These are phyloP conservation scores for Oscheius myriophilus DNA, from an alignment of 2,888 invertebrate species.

Conservation along the genomic window DNA sequence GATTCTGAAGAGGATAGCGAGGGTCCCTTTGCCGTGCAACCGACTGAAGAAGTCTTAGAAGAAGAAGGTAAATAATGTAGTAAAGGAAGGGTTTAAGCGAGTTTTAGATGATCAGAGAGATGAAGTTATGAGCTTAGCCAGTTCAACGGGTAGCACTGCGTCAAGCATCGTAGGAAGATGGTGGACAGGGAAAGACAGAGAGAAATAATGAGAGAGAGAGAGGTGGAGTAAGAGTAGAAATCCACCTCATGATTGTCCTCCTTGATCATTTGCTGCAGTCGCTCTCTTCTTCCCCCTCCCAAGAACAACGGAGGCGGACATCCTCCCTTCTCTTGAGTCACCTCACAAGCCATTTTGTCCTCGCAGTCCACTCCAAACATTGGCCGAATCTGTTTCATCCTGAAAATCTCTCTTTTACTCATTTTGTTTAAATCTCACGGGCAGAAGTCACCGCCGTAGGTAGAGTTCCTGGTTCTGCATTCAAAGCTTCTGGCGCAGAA, in stretches of 20 bases:
- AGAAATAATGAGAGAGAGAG: background rate
- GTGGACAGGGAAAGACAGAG: conserved; percentile 68
- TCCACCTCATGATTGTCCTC: conserved; percentile 29
- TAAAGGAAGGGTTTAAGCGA: background rate
- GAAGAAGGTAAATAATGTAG: conserved; percentile 3
- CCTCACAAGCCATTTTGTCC: conserved; percentile 29
- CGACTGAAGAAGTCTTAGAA: conserved; percentile 5
- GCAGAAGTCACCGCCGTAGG: conserved; percentile 6
- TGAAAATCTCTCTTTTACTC: background rate
- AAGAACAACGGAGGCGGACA: conserved; percentile 33
- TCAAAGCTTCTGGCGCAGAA: conserved; percentile 26
- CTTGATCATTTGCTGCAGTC: conserved; percentile 23
- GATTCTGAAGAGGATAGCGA: conserved; percentile 50
- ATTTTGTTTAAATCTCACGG: conserved; percentile 9
- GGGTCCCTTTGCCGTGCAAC: conserved; percentile 3
- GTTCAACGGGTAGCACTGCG: conserved; percentile 58
- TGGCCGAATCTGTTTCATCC: conserved; percentile 33
- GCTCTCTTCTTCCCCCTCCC: background rate
- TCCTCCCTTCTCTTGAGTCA: conserved; percentile 31
- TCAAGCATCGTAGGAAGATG: conserved; percentile 67
- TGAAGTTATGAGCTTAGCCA: conserved; percentile 57
- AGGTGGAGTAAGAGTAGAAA: background rate
- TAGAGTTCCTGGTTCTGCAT: conserved; percentile 29
- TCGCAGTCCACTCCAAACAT: conserved; percentile 21
- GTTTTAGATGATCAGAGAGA: conserved; percentile 34